Evolutionary conservation across 2,888 invertebrate species (phyloP).

Genomic region (Mythimna vitellina): DNA sequence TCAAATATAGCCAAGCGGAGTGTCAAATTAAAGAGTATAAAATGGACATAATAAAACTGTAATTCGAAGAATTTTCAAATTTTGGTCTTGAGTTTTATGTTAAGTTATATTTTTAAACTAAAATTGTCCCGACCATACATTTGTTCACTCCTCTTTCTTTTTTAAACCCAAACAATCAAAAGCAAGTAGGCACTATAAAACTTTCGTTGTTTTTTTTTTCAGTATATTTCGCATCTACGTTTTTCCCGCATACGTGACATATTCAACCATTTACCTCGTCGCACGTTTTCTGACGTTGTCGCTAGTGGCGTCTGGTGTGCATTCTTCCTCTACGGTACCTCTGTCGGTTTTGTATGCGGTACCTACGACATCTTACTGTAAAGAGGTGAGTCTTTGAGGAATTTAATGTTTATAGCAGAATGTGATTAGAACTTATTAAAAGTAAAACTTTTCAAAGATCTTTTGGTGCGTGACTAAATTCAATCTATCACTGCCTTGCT

Average conservation of each 20-base stretch:
- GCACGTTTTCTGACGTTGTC: conserved; percentile 90
- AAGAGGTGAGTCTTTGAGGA: conserved; percentile 82
- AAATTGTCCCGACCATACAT: background rate
- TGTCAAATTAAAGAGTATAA: too few relatives aligned
- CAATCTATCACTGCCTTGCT: too few relatives aligned
- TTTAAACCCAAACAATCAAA: background rate
- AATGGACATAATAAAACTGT: too few relatives aligned
- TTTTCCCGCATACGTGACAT: conserved; percentile 86
- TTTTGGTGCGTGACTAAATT: too few relatives aligned
- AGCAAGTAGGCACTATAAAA: background rate
- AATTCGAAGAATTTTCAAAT: too few relatives aligned
- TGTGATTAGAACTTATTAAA: too few relatives aligned
- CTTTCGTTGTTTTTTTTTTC: conserved; percentile 55
- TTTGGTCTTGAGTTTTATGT: too few relatives aligned
- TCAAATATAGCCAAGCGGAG: too few relatives aligned
- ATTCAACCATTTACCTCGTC: conserved; percentile 90
- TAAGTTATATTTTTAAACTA: too few relatives aligned
- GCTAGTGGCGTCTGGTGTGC: conserved; percentile 88
- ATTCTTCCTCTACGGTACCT: conserved; percentile 86
- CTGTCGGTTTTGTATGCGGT: conserved; percentile 89
- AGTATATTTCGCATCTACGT: conserved; percentile 65
- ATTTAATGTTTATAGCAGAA: too few relatives aligned
- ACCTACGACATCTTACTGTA: conserved; percentile 88
- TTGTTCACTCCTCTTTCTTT: background rate
- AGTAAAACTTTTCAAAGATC: too few relatives aligned